A percentile compares a stretch with the other conserved stretches of the same genome.
Conservation (phyloP, 2,797 vertebrate genomes). For the Synanceia verrucosa region DNA sequence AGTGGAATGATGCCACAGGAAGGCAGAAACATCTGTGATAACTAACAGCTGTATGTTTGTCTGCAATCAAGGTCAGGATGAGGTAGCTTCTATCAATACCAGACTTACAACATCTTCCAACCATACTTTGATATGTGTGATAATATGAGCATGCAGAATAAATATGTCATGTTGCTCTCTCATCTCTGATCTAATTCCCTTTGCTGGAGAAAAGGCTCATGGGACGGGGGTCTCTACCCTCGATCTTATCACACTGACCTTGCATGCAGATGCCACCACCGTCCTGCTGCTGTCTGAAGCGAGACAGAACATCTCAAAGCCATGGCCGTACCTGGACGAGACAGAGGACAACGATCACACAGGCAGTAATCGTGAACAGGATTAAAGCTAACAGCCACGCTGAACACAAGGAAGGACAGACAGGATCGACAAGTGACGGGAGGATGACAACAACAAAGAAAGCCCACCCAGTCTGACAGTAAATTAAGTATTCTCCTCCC, state of each 20-base stretch:
- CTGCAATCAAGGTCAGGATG: constrained; percentile 28
- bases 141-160: background rate
- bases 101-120: background rate
- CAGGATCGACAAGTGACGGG: background rate
- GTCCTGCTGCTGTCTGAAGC: constrained; percentile 87
- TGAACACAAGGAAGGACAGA: constrained; percentile 26
- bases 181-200: background rate
- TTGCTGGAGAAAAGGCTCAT: background rate
- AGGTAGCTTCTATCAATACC: background rate
- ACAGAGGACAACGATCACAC: constrained; percentile 25
- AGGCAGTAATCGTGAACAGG: constrained; percentile 18
- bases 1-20: background rate
- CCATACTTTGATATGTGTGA: background rate
- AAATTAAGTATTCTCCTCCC: constrained; percentile 41
- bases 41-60: background rate
- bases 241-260: constrained; percentile 83
- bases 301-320: constrained; percentile 96
- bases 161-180: constrained; percentile 1
- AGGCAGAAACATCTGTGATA: background rate
- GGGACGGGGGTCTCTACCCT: background rate
- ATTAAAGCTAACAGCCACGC: background rate
- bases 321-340: constrained; percentile 93
- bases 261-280: constrained; percentile 94
- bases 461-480: constrained; percentile 3
- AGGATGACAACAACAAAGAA: constrained; percentile 19